phyloP scores from a whole-genome alignment of 2,888 invertebrate species.

The Archaeoteleia sp. region DNA sequence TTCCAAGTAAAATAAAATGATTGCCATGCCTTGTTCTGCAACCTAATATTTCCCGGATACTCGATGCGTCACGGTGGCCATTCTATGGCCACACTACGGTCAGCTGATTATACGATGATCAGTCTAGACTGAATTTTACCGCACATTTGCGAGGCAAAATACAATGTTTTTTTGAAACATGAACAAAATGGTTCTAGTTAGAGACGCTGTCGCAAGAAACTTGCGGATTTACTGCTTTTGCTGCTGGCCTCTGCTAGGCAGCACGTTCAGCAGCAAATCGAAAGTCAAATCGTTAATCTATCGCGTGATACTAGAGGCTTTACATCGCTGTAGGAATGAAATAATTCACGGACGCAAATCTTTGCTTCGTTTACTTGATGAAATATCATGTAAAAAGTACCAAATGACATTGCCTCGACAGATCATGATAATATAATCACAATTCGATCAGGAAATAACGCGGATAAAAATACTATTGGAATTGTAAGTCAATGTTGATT shows the following conservation, averaged over 20 bases:
- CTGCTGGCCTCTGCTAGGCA: neutral
- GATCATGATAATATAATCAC: no score
- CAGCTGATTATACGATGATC: constrained; percentile 15
- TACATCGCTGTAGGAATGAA: neutral
- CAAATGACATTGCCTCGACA: no score
- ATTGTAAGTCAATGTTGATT: no score
- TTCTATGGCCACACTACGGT: constrained; percentile 12
- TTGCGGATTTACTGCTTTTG: constrained; percentile 8
- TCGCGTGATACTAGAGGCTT: neutral
- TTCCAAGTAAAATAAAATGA: constrained; percentile 20
- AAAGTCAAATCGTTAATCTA: constrained; percentile 1
- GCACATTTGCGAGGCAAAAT: constrained; percentile 23
- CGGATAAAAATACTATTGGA: no score
- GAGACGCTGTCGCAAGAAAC: constrained; percentile 12
- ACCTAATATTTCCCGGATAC: constrained; percentile 12
- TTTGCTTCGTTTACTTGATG: neutral
- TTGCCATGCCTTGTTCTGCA: constrained; percentile 9
- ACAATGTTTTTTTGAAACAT: constrained; percentile 11
- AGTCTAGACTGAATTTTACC: constrained; percentile 23
- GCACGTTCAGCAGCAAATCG: constrained; percentile 1
- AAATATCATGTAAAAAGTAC: no score
- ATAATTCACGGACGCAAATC: neutral
- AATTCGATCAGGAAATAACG: no score
- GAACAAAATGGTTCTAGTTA: constrained; percentile 22
- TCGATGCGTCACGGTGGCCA: constrained; percentile 5